A percentile compares a stretch with the other conserved stretches of the same genome.
These are phyloP conservation scores for Nothocercus julius DNA, from an alignment of 2,113 vertebrate species.

Conservation along the genomic window DNA sequence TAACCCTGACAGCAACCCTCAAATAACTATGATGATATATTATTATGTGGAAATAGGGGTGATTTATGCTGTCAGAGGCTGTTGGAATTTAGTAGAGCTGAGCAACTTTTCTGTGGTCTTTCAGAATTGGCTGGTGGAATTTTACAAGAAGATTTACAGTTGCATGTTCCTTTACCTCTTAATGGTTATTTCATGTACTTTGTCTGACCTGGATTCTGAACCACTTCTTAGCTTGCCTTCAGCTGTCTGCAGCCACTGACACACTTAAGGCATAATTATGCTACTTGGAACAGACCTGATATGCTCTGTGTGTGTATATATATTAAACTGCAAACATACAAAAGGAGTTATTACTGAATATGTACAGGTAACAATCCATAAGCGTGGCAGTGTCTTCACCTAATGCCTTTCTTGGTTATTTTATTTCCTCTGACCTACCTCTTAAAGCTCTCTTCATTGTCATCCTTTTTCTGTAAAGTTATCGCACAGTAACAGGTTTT, in stretches of 20 bases:
- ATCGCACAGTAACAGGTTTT: background rate
- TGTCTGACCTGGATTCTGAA: background rate
- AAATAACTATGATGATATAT: fast-evolving
- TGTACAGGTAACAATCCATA: background rate
- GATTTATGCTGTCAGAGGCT: background rate
- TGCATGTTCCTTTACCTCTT: fast-evolving
- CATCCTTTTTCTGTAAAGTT: background rate
- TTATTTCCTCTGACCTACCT: background rate
- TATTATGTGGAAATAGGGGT: background rate
- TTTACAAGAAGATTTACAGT: background rate
- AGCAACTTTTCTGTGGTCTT: background rate
- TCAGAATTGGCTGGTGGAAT: background rate
- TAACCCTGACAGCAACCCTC: background rate
- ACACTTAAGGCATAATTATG: background rate
- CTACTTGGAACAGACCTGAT: background rate
- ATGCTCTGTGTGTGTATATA: background rate
- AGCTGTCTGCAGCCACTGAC: background rate
- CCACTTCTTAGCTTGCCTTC: background rate
- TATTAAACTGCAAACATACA: background rate
- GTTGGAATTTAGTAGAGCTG: background rate
- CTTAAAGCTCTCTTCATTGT: background rate
- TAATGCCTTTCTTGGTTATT: background rate
- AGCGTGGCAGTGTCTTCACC: background rate
- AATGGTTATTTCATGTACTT: background rate
- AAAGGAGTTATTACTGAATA: background rate